phyloP scores from a whole-genome alignment of 2,888 invertebrate genomes.

The Zaprionus obscuricornis region DNA sequence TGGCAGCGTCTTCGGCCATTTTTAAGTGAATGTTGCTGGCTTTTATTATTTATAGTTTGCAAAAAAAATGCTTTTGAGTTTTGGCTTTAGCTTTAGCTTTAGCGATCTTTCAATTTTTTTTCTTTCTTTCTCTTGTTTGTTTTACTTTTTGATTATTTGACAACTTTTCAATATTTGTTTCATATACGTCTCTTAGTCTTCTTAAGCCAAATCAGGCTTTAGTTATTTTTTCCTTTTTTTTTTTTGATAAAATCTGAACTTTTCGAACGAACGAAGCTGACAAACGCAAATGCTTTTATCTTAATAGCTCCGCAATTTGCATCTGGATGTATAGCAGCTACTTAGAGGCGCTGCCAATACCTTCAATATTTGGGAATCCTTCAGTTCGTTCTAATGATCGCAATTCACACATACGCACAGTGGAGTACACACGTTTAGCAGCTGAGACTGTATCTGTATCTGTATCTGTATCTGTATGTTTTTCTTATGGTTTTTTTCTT shows the following conservation, averaged over 20 bases:
- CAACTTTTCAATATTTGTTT: slow-evolving; percentile 35
- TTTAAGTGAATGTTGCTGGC: slow-evolving; percentile 76
- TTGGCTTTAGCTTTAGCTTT: slow-evolving; percentile 21
- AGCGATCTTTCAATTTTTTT: slow-evolving; percentile 48
- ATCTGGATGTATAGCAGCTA: slow-evolving; percentile 51
- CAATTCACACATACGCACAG: slow-evolving; percentile 29
- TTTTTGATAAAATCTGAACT: too few relatives aligned
- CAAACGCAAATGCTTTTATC: slow-evolving; percentile 39
- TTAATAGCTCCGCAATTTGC: slow-evolving; percentile 46
- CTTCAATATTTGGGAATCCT: slow-evolving; percentile 20
- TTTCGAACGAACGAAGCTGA: slow-evolving; percentile 18
- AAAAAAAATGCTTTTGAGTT: slow-evolving; percentile 41
- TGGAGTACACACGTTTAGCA: slow-evolving; percentile 19
- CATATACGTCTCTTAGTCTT: too few relatives aligned
- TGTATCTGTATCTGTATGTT: too few relatives aligned
- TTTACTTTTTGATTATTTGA: slow-evolving; percentile 20
- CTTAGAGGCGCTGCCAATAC: slow-evolving; percentile 22
- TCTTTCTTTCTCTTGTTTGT: slow-evolving; percentile 34
- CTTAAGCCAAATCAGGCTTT: slow-evolving; percentile 50
- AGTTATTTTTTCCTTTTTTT: too few relatives aligned
- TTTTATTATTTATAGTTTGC: slow-evolving; percentile 46
- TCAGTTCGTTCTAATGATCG: slow-evolving; percentile 35
- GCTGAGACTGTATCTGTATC: slow-evolving; percentile 20
- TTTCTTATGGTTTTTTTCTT: too few relatives aligned
- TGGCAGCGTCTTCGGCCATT: slow-evolving; percentile 96